A percentile compares a stretch with the other conserved stretches of the same genome.
Evolutionary conservation across 2,888 invertebrate species (phyloP).

Genomic region (Volucella zonaria): DNA sequence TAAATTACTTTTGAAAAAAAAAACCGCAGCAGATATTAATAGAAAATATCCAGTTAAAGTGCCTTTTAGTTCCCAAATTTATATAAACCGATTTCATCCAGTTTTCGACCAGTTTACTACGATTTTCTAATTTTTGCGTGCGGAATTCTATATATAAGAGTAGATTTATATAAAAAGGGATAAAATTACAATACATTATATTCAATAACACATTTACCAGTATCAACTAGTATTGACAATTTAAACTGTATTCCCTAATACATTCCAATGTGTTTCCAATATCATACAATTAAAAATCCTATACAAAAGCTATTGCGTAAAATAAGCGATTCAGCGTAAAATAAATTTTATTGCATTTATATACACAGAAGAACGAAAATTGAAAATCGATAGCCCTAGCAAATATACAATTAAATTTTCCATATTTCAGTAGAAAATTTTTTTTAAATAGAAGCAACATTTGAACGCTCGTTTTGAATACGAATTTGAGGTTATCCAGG

Average conservation of each 20-base stretch:
- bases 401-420: constrained; percentile 44
- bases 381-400: constrained; percentile 36
- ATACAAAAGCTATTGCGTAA: constrained; percentile 1
- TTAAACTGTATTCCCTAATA: constrained; percentile 47
- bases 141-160: constrained; percentile 16
- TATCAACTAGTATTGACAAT: constrained; percentile 52
- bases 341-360: constrained; percentile 62
- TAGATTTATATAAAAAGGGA: constrained; percentile 47
- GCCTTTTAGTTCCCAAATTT: constrained; percentile 72
- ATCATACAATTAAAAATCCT: constrained; percentile 10
- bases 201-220: too few species aligned
- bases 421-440: constrained; percentile 47
- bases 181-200: constrained; percentile 5
- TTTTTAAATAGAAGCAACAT: constrained; percentile 30
- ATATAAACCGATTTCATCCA: constrained; percentile 35
- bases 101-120: constrained; percentile 57
- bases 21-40: constrained; percentile 37
- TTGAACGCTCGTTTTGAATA: constrained; percentile 25
- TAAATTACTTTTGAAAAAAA: constrained; percentile 28
- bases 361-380: constrained; percentile 39
- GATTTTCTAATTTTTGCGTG: constrained; percentile 27
- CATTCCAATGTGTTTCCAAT: constrained; percentile 59
- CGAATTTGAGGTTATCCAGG: constrained; percentile 43
- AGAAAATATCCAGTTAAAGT: constrained; percentile 66
- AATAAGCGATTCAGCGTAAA: constrained; percentile 42